Evolutionary conservation across 2,888 invertebrate genomes (phyloP).

Genomic region (Tenthredo livida): DNA sequence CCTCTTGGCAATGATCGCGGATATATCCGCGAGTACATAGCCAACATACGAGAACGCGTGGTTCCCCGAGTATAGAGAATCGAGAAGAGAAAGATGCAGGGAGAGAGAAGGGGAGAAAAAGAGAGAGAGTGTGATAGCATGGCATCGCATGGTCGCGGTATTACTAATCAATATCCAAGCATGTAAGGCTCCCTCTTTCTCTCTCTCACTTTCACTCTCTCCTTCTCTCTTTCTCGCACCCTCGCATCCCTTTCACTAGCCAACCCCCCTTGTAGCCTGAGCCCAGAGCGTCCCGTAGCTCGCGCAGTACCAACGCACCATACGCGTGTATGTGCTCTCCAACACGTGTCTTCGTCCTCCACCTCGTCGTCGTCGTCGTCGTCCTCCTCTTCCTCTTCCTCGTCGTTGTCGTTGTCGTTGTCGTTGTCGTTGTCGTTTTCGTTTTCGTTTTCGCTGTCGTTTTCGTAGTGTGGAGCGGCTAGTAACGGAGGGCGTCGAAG

Average conservation of each 20-base stretch:
- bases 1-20: not conserved
- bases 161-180: conserved; percentile 56
- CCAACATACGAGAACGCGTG: conserved; percentile 9
- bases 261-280: conserved; percentile 25
- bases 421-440: conserved; percentile 43
- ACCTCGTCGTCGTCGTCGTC: conserved; percentile 52
- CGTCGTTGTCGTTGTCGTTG: conserved; percentile 50
- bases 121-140: not conserved
- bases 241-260: conserved; percentile 52
- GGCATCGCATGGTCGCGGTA: conserved; percentile 51
- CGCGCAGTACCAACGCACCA: conserved; percentile 43
- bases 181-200: conserved; percentile 44
- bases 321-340: conserved; percentile 47
- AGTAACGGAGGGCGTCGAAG: not conserved
- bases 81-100: conserved; percentile 9
- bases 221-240: conserved; percentile 22
- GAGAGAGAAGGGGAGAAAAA: not conserved
- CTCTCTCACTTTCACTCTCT: conserved; percentile 23
- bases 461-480: not conserved
- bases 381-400: conserved; percentile 5
- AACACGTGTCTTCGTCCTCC: conserved; percentile 33
- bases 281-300: conserved; percentile 23
- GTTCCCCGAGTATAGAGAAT: not conserved
- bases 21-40: conserved; percentile 9
- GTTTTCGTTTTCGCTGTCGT: conserved; percentile 18